Evolutionary conservation across 2,797 vertebrate species (phyloP).

Genomic region (Tachyglossus aculeatus): DNA sequence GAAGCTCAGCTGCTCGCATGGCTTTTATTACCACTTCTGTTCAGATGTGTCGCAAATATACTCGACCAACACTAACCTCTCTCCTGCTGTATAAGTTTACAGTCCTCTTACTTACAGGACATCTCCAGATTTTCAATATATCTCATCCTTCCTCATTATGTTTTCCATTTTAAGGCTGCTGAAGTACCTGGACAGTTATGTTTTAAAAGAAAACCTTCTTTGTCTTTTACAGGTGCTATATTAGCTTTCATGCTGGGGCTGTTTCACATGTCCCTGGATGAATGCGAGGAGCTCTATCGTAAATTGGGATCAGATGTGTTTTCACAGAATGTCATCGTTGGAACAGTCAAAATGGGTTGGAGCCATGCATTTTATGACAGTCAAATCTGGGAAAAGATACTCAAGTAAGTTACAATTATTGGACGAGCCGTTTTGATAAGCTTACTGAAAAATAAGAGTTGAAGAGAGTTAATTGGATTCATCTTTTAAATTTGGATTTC

Average conservation of each 20-base stretch:
- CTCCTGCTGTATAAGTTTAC: too few species aligned
- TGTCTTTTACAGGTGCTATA: constrained; percentile 85
- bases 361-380: constrained; percentile 96
- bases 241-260: constrained; percentile 95
- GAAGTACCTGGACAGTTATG: too few species aligned
- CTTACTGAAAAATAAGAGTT: too few species aligned
- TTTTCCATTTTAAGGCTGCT: constrained; percentile 39
- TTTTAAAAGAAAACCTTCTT: constrained; percentile 24
- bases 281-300: constrained; percentile 92
- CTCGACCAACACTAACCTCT: too few species aligned
- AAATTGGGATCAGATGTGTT: constrained; percentile 94
- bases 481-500: too few species aligned
- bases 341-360: constrained; percentile 98
- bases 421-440: background rate
- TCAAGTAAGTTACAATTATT: constrained; percentile 83
- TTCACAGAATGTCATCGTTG: constrained; percentile 95
- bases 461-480: too few species aligned
- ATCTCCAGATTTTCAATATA: too few species aligned
- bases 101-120: too few species aligned
- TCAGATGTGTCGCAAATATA: too few species aligned
- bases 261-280: constrained; percentile 88
- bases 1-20: too few species aligned
- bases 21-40: too few species aligned
- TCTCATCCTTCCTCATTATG: background rate
- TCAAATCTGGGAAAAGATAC: constrained; percentile 92